These are phyloP conservation scores for Rhabdophis nuchalis DNA, from an alignment of 2,797 vertebrate genomes.

Conservation along the genomic window DNA sequence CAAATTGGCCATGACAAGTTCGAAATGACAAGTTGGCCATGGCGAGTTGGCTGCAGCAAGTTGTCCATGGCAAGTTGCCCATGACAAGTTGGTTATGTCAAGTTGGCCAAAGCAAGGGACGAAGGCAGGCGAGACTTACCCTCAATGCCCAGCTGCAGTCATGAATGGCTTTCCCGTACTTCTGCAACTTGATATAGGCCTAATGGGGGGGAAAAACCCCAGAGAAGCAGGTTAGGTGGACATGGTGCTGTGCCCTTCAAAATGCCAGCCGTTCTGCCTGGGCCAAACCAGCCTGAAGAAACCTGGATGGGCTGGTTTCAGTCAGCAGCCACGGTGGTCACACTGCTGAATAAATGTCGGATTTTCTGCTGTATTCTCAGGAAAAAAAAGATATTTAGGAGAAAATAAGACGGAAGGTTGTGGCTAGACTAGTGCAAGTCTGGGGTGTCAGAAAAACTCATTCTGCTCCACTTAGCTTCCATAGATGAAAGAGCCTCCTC, in stretches of 20 bases:
- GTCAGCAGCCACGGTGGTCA: neutral
- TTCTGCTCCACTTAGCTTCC: neutral
- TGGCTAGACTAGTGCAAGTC: neutral
- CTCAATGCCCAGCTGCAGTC: conserved; percentile 94
- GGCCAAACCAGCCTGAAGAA: neutral
- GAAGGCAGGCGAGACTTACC: conserved; percentile 70
- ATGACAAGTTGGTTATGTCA: accelerated
- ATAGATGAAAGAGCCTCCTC: too few relatives aligned
- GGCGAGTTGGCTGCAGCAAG: accelerated
- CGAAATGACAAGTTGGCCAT: too few relatives aligned
- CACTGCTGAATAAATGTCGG: neutral
- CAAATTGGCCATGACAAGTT: too few relatives aligned
- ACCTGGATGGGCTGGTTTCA: neutral
- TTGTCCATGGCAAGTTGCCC: too few relatives aligned
- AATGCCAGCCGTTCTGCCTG: neutral
- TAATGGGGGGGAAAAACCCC: conserved; percentile 55
- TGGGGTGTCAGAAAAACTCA: neutral
- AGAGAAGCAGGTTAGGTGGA: neutral
- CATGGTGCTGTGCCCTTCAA: neutral
- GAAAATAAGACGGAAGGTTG: neutral
- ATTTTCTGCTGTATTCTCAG: neutral
- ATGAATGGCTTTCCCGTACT: conserved; percentile 79
- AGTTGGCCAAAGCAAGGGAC: accelerated
- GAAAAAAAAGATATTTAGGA: neutral
- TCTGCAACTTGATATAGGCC: conserved; percentile 86